Evolutionary conservation across 1,140 invertebrate genomes (phyloP), one percentile per base, ranked within the genome.

Genomic region (Drosophila bocki): DNA sequence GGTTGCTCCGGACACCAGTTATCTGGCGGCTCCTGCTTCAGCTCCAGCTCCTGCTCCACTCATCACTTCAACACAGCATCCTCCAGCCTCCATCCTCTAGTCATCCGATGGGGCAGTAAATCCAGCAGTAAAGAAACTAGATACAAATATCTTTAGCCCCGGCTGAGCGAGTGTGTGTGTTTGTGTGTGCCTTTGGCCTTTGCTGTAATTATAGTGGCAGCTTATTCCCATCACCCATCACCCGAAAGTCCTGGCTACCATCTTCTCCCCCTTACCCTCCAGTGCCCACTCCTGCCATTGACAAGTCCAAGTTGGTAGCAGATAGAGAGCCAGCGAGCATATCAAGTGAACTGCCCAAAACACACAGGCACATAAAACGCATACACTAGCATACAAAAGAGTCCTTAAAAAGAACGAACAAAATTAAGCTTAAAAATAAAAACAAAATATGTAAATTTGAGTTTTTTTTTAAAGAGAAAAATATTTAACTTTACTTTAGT

Each of bases 161-260:
- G 45, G 35, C 77, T 58, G 53, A 45, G 32, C 3, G 33, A 6
- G 11, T 45, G 51, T 9, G 33, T 48, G 33, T 48, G 26, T 22
- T 33, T 58, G 15, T 65, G 19, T 64, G 42, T 62, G 60, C 75
- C 56, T 64, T 42, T 78, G 82, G 61, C 70, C 80, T 83, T 75
- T 83, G 75, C 77, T 75, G 69, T 88, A 88, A 88, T 88, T 88
- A 88, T 88, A 83, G 69, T 80, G 80, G 85, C 78, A 78, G 67
- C 76, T 78, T 78, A 64, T 78, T 75, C 74, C 65, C 78, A 75
- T 75, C 62, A 45, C 45, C 56, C 68, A 45, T 45, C 44, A 29
- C 48, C 69, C 42, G 19, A 13, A 48, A 26, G 42, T 45, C 42
- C 65, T 39, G 11, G 17, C 42, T 17, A 32, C 45, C 64, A 69